Evolutionary conservation across 2,888 invertebrate species (phyloP).

Genomic region (Ectobius pallidus): DNA sequence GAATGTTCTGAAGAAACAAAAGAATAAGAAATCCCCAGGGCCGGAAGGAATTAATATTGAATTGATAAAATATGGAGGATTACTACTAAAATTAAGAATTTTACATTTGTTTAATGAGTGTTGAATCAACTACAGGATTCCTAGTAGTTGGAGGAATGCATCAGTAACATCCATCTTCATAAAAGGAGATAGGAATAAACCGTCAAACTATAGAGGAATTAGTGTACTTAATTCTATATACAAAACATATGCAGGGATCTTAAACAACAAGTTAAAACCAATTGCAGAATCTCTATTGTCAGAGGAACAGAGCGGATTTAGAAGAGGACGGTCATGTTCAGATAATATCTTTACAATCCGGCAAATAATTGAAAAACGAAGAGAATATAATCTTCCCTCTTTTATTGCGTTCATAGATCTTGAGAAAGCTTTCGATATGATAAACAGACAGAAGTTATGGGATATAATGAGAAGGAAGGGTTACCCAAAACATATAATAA

Average conservation of each 20-base stretch:
- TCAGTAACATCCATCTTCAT: neutral
- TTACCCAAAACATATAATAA: no score
- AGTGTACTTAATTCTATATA: neutral
- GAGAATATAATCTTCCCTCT: neutral
- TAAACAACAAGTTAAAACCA: neutral
- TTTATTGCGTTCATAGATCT: neutral
- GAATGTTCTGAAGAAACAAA: no score
- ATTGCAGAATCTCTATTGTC: neutral
- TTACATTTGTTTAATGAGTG: neutral
- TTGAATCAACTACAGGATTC: neutral
- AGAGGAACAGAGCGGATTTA: conserved; percentile 1
- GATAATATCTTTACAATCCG: neutral
- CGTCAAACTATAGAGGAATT: neutral
- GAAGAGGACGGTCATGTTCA: neutral
- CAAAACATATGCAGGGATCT: neutral
- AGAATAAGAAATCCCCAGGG: no score
- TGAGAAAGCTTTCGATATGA: neutral
- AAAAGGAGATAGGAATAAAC: neutral
- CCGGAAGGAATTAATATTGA: no score
- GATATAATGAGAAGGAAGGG: neutral
- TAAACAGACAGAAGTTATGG: neutral
- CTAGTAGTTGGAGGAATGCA: neutral
- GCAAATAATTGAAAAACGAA: neutral
- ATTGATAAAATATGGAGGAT: no score
- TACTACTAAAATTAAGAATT: no score